Percentiles rank a stretch among this genome's conserved stretches.
phyloP scores from a whole-genome alignment of 2,888 invertebrate species.

The Dascillus cervinus region DNA sequence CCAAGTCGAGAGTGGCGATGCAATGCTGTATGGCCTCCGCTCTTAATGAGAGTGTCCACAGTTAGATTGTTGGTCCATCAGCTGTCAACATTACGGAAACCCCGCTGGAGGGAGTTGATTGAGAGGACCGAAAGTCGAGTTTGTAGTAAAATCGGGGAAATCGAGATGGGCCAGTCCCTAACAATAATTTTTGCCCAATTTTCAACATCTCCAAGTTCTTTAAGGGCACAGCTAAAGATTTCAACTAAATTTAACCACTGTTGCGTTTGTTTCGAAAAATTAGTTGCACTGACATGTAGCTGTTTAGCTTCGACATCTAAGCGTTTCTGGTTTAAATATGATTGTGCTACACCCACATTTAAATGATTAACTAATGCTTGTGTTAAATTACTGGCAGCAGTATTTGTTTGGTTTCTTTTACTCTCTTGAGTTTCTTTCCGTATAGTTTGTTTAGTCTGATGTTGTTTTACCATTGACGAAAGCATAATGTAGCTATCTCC shows the following conservation, averaged over 20 bases:
- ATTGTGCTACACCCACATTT: conserved; percentile 97
- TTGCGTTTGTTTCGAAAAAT: conserved; percentile 93
- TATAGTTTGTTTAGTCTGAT: conserved; percentile 69
- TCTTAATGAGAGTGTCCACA: too few species aligned
- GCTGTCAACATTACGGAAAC: too few species aligned
- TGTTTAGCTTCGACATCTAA: conserved; percentile 96
- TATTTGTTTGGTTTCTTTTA: conserved; percentile 87
- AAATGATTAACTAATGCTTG: conserved; percentile 93
- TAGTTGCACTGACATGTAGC: conserved; percentile 85
- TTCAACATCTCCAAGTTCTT: conserved; percentile 98
- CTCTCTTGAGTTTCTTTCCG: conserved; percentile 83
- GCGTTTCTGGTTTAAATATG: conserved; percentile 96
- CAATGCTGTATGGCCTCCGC: too few species aligned
- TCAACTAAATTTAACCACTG: conserved; percentile 94
- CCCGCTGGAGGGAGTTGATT: too few species aligned
- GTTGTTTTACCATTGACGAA: conserved; percentile 79
- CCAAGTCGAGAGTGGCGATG: too few species aligned
- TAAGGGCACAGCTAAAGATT: conserved; percentile 76
- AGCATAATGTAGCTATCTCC: too few species aligned
- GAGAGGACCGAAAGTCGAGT: too few species aligned
- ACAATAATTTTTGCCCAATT: conserved; percentile 98
- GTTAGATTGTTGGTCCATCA: too few species aligned
- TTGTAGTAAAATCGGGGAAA: too few species aligned
- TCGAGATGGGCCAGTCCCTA: too few species aligned
- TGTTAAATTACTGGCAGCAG: conserved; percentile 86